Base-by-base conservation (phyloP, 2,888 invertebrate species). In the Drosophila atroscutellata region DNA sequence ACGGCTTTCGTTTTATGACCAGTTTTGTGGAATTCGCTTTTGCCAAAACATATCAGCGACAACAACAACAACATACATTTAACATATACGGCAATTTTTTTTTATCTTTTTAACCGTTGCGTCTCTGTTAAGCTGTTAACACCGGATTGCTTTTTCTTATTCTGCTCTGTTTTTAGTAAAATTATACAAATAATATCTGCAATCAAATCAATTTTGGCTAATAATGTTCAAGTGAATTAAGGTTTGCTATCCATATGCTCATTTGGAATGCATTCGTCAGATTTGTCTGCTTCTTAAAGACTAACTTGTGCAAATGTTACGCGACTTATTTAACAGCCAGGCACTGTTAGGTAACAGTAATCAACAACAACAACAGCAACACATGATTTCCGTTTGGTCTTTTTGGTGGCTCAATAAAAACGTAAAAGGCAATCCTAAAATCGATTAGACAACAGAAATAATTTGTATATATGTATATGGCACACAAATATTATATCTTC, bases 1-100 rank as follows among this genome's bases (percentile, higher is more conserved):
- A 52, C 36, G 67, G 67, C 68, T 62, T 59, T 66, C 49, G 61
- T 74, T 45, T 45, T 68, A 66, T 69, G 68, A 80, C 81, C 76
- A 64, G 85, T 81, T 85, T 81, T 78, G 32, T 45, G 69, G 65
- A 75, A 69, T 79, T 81, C 37, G 52, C 47, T 45, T 58, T 68
- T 55, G 62, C 36, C 58, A 55, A 75, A 75, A 63, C 70, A 69
- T 56, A 69, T 49, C 51, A 60, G 18, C 24, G 24, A 24, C 54
- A 55, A 36, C 34, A 71, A 39, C 55, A 64, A 58, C 36, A n/a
- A 55, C 13, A 8, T 11, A 5, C 11, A 26, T 13, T 26, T 24
- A 18, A 11, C 18, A 36, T 18, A 37, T 54, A 54, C 36, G 30
- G n/a, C 51, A 54, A 45, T 50, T 71, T 63, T 71, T 63, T 37